These are phyloP conservation scores for Pavo muticus DNA, from an alignment of 2,113 vertebrate species.

Conservation along the genomic window DNA sequence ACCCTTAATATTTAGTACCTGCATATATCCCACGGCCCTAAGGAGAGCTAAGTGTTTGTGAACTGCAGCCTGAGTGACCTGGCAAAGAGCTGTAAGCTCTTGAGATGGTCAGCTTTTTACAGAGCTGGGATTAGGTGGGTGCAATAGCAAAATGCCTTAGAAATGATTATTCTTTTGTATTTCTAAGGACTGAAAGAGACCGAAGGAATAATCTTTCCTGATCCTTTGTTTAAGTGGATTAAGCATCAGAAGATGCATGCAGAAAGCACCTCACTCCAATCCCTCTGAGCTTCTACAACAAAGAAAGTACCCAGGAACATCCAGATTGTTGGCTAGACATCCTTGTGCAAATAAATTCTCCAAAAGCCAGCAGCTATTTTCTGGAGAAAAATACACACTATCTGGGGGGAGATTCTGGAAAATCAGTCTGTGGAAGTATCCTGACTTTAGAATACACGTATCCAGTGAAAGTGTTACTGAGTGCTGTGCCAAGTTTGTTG, in stretches of 20 bases:
- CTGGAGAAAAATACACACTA: neutral
- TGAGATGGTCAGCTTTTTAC: neutral
- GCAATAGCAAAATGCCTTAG: neutral
- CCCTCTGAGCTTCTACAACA: neutral
- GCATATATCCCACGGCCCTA: neutral
- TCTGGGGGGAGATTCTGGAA: neutral
- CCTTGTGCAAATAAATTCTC: neutral
- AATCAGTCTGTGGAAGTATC: neutral
- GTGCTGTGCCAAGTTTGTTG: rapidly evolving
- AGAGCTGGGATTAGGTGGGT: neutral
- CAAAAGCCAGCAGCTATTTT: neutral
- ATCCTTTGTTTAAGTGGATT: neutral
- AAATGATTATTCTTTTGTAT: neutral
- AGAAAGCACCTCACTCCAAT: neutral
- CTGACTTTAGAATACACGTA: neutral
- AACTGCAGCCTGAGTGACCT: neutral
- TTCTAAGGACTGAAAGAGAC: neutral
- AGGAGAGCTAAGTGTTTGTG: neutral
- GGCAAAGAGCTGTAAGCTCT: neutral
- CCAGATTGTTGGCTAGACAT: neutral
- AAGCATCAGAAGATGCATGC: neutral
- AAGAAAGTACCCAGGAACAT: neutral
- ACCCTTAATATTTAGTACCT: neutral
- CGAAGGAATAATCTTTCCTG: neutral
- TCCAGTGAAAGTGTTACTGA: neutral